Evolutionary conservation across 2,888 invertebrate genomes (phyloP).

Genomic region (Caenorhabditis imperialis): DNA sequence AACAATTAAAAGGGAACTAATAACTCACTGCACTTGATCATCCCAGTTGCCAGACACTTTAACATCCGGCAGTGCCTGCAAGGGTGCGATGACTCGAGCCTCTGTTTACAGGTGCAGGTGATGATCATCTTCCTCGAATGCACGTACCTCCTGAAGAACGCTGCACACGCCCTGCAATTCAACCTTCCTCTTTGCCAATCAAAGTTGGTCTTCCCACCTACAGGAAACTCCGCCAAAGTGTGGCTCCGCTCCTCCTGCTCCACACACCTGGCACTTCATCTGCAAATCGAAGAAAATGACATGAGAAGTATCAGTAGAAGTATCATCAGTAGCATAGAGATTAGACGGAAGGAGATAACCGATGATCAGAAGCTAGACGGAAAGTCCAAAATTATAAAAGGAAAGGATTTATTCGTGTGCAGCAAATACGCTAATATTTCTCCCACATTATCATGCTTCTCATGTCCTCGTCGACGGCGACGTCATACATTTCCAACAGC

Average conservation of each 20-base stretch:
- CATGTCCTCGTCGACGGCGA: constrained; percentile 43
- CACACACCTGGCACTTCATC: constrained; percentile 38
- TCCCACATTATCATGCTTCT: constrained; percentile 34
- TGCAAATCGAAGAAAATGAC: neutral
- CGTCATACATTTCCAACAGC: constrained; percentile 27
- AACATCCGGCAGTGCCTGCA: constrained; percentile 43
- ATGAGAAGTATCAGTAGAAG: neutral
- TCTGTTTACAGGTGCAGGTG: constrained; percentile 20
- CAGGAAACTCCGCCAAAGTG: constrained; percentile 37
- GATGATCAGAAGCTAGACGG: neutral
- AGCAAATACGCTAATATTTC: too few relatives aligned
- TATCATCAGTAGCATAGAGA: neutral
- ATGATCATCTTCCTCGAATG: constrained; percentile 26
- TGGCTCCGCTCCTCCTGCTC: constrained; percentile 14
- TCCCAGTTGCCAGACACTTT: constrained; percentile 30
- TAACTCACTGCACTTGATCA: constrained; percentile 38
- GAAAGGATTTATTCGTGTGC: neutral
- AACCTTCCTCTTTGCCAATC: too few relatives aligned
- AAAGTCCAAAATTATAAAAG: neutral
- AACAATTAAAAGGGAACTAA: neutral
- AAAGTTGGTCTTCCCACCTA: constrained; percentile 8
- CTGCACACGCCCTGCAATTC: constrained; percentile 39
- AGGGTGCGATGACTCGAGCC: constrained; percentile 22
- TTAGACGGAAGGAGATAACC: too few relatives aligned
- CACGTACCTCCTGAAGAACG: constrained; percentile 33